Conservation (phyloP, 2,797 vertebrate genomes). For the Aphelocoma californica region DNA sequence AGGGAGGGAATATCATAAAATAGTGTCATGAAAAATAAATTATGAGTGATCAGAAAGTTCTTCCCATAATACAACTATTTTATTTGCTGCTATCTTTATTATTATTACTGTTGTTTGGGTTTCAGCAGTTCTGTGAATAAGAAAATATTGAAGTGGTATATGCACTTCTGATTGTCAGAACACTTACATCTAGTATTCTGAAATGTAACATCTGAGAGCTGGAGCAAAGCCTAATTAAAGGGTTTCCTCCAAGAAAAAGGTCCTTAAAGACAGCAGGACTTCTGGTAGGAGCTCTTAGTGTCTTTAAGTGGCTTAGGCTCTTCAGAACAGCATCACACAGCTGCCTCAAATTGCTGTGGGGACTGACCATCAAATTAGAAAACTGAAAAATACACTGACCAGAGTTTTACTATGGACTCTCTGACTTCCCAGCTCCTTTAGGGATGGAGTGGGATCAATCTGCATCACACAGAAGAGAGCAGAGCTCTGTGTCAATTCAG, state of each 20-base stretch:
- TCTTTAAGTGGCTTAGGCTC: neutral
- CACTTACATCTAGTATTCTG: neutral
- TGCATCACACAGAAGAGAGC: neutral
- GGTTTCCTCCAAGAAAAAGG: neutral
- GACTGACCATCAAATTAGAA: neutral
- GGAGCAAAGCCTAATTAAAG: slow-evolving; percentile 1
- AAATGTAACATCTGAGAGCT: neutral
- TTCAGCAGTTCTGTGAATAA: neutral
- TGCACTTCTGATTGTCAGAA: neutral
- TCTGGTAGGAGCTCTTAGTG: neutral
- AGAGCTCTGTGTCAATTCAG: neutral
- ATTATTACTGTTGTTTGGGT: neutral
- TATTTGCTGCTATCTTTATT: neutral
- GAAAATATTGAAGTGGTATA: neutral
- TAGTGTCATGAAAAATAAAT: neutral
- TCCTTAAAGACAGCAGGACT: neutral
- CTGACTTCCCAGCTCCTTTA: neutral
- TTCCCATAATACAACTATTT: neutral
- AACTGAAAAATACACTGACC: neutral
- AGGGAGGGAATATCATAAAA: neutral
- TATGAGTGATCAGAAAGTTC: neutral
- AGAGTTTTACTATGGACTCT: neutral
- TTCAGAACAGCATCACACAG: neutral
- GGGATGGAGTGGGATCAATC: neutral
- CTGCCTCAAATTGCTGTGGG: neutral